Evolutionary conservation across 64 coral and sea anemone genomes (phyloP).

Genomic region (Pocillopora damicornis): DNA sequence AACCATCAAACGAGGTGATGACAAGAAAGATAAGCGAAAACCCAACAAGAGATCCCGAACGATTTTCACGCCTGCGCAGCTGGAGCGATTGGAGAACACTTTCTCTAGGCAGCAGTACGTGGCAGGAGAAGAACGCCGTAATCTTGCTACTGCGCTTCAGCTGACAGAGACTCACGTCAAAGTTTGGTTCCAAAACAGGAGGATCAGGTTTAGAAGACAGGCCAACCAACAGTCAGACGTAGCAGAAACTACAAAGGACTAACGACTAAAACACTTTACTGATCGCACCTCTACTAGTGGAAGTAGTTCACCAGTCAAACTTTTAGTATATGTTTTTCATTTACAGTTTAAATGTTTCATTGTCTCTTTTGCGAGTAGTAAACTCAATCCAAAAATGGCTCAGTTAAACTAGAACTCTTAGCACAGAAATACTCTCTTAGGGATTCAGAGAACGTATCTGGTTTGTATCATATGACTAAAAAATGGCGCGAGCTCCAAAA

Average conservation of each 20-base stretch:
- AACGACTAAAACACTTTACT: neutral
- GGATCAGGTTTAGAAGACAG: conserved; percentile 54
- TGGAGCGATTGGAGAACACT: conserved; percentile 45
- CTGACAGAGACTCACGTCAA: conserved; percentile 62
- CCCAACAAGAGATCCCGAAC: conserved; percentile 36
- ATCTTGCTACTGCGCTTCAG: conserved; percentile 20
- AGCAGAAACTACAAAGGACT: neutral
- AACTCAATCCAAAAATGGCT: no score
- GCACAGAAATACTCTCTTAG: no score
- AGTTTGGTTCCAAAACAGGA: conserved; percentile 67
- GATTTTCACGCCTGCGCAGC: conserved; percentile 58
- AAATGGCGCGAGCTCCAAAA: no score
- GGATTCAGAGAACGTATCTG: no score
- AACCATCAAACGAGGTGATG: neutral
- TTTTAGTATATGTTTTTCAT: no score
- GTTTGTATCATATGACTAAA: no score
- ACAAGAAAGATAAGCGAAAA: neutral
- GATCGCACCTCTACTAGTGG: no score
- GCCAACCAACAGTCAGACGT: neutral
- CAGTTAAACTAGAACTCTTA: no score
- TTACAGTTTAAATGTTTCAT: no score
- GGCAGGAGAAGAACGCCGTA: conserved; percentile 46
- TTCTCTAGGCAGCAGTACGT: conserved; percentile 59
- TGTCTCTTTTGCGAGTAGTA: no score
- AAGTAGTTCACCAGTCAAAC: no score